A percentile compares a stretch with the other conserved stretches of the same genome.
These are phyloP conservation scores for Chaetorhynchus papuensis DNA, from an alignment of 2,113 vertebrate species.

Conservation along the genomic window DNA sequence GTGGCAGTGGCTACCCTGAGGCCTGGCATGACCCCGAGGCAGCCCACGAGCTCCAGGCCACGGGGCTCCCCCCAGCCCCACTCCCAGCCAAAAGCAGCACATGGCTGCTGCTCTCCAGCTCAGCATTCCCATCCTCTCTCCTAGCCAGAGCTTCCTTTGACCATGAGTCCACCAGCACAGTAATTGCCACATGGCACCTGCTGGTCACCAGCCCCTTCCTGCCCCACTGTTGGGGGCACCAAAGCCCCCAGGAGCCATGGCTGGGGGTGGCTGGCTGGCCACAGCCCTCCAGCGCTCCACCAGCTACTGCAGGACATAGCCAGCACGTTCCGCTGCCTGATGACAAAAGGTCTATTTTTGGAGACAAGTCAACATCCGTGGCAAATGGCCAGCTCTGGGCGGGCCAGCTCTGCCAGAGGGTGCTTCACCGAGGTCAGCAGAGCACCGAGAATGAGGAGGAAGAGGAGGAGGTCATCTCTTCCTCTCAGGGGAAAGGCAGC, in stretches of 20 bases:
- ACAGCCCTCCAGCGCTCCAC: rapidly evolving
- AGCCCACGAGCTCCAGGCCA: background rate
- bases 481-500: background rate
- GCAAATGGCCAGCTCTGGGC: background rate
- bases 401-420: background rate
- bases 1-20: background rate
- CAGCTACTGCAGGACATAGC: rapidly evolving
- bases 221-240: background rate
- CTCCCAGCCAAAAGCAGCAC: background rate
- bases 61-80: background rate
- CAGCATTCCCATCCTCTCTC: background rate
- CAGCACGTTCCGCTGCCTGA: background rate
- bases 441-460: background rate
- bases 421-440: background rate
- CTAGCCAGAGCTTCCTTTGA: background rate
- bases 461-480: background rate
- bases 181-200: background rate
- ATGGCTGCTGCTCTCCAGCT: rapidly evolving
- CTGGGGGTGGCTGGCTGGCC: background rate
- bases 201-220: background rate
- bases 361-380: background rate
- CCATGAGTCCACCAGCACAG: background rate
- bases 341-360: conserved; percentile 31
- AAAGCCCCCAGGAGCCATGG: background rate
- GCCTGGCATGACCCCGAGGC: rapidly evolving